A percentile compares a stretch with the other conserved stretches of the same genome.
Evolutionary conservation across 2,888 invertebrate species (phyloP).

Genomic region (Heliothis peltigera): DNA sequence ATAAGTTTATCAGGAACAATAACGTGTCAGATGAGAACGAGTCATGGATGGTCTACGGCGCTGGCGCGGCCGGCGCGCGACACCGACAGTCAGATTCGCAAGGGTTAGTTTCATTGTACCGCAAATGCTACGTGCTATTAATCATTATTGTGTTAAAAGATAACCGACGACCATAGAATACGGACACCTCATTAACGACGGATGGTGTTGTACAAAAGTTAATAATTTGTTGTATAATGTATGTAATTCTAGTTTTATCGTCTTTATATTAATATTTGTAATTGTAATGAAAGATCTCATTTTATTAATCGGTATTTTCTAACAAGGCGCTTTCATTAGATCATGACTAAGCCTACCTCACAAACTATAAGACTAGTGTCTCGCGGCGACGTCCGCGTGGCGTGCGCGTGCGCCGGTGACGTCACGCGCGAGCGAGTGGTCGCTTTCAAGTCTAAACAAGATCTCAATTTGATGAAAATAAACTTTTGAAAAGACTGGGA

Average conservation of each 20-base stretch:
- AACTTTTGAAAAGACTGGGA: constrained; percentile 90
- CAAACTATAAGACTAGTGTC: constrained; percentile 84
- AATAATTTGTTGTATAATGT: constrained; percentile 89
- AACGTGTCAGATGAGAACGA: constrained; percentile 66
- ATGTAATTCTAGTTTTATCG: constrained; percentile 89
- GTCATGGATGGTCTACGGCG: constrained; percentile 57
- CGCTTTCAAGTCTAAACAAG: constrained; percentile 88
- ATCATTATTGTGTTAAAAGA: constrained; percentile 74
- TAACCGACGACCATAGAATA: constrained; percentile 75
- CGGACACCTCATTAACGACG: constrained; percentile 75
- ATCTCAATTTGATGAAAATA: constrained; percentile 90
- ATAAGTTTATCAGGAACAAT: constrained; percentile 68
- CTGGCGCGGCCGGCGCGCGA: constrained; percentile 38
- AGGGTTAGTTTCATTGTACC: constrained; percentile 86
- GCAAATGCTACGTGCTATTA: constrained; percentile 80
- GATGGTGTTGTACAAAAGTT: constrained; percentile 84
- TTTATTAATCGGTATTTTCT: constrained; percentile 90
- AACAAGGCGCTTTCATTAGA: constrained; percentile 90
- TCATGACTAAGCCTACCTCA: constrained; percentile 90
- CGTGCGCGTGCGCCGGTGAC: constrained; percentile 54
- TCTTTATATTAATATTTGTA: constrained; percentile 89
- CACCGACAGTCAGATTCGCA: constrained; percentile 64
- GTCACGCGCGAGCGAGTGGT: constrained; percentile 71
- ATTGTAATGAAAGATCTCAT: constrained; percentile 90
- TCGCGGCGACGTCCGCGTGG: constrained; percentile 64